These are phyloP conservation scores for Synanthedon tipuliformis DNA, from an alignment of 2,888 invertebrate species.

Conservation along the genomic window DNA sequence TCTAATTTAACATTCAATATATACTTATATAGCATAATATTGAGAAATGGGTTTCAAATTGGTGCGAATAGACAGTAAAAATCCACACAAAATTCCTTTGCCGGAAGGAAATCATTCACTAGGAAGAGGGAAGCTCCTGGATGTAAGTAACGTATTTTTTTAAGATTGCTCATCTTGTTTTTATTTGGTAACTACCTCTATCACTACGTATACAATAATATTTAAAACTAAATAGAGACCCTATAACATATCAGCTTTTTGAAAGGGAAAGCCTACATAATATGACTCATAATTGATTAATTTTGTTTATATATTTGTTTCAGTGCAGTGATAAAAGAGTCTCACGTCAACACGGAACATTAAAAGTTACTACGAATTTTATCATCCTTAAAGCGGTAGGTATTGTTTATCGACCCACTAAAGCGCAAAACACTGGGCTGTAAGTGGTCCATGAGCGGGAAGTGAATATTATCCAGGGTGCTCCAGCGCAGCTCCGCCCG, in stretches of 20 bases:
- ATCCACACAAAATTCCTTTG: constrained; percentile 35
- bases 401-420: constrained; percentile 2
- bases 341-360: constrained; percentile 61
- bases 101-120: constrained; percentile 35
- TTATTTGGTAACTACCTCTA: too few species aligned
- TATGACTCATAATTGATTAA: background rate
- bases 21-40: constrained; percentile 1
- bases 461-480: too few species aligned
- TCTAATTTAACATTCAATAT: too few species aligned
- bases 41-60: constrained; percentile 41
- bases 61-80: constrained; percentile 31
- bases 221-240: too few species aligned
- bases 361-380: constrained; percentile 40
- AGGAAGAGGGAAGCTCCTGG: constrained; percentile 45
- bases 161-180: too few species aligned
- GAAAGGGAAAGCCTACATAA: too few species aligned
- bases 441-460: too few species aligned
- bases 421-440: too few species aligned
- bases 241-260: too few species aligned
- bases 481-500: too few species aligned
- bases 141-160: constrained; percentile 29
- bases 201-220: too few species aligned
- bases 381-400: constrained; percentile 55
- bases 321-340: constrained; percentile 65
- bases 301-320: background rate